Base-by-base conservation (phyloP, 2,797 vertebrate genomes). In the Momotus momota region DNA sequence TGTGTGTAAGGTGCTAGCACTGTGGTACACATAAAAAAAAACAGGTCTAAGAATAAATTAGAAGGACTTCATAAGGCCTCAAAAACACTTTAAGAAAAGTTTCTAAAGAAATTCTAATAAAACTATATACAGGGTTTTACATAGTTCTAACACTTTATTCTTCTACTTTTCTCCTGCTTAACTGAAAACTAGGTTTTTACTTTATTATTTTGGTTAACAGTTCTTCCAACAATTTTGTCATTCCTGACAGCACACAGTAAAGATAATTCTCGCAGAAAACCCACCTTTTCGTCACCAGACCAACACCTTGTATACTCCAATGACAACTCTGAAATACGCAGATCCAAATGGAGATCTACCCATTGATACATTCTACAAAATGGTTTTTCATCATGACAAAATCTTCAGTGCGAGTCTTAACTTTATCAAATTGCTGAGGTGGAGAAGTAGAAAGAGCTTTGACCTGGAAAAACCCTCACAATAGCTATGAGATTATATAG, bases 221-320 rank as follows among this genome's bases (percentile, higher is more conserved):
- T 46, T 73, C 15, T 88, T 80, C 21, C 21, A 45, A 93, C 19
- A 70, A 27, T 66, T 69, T 92, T 95, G 40, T 90, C 52, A 51
- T 93, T 90, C 86, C 88, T 93, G 55, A 74, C 86, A 99, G 99
- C 99, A 99, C 46, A 99, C 98, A 31, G 40, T 97, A 52, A 98
- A 98, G 97, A 98, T 99, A 92, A 99, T 99, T 96, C 98, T 98
- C 81, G 97, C 98, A 97, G 97, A 98, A 16, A 97, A 98, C 64
- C 99, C 98, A 17, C 99, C 99, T 48, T 99, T 99, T 93, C 98
- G 98, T 58, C 99, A 99, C 90, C 98, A 99, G 97, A 99, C 98
- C 14, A 99, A 99, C 92, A 97, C 95, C 2, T 92, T 99, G 41
- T 99, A 99, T 92, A 99, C 98, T 18, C 99, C 99, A 0, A 98